A percentile compares a stretch with the other conserved stretches of the same genome.
Conservation (phyloP, 1,140 invertebrate species). For the Drosophila chauvacae region DNA sequence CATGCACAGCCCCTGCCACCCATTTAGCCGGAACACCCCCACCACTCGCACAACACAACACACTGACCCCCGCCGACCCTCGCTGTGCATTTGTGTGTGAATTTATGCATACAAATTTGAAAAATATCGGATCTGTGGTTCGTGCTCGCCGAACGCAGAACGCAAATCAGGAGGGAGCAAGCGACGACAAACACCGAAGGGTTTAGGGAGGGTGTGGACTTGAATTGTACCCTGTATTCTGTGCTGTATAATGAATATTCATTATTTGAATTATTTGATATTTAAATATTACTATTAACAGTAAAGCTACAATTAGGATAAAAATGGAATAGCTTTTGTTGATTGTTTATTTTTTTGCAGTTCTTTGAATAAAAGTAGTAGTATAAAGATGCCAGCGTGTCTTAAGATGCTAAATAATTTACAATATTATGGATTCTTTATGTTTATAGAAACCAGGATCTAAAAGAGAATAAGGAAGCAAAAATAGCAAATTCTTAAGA, state of each 20-base stretch:
- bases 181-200: constrained; percentile 19
- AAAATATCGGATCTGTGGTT: constrained; percentile 84
- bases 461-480: neutral
- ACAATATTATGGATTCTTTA: neutral
- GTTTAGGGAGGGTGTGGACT: neutral
- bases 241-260: neutral
- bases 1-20: neutral
- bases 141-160: constrained; percentile 71
- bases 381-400: neutral
- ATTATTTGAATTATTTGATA: neutral
- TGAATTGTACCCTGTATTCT: neutral
- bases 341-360: neutral
- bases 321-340: neutral
- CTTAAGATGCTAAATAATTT: neutral
- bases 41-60: constrained; percentile 7
- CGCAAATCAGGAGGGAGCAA: constrained; percentile 33
- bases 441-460: neutral
- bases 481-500: neutral
- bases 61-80: constrained; percentile 46
- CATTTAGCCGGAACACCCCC: constrained; percentile 10
- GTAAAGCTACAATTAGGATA: neutral
- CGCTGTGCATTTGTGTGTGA: constrained; percentile 63
- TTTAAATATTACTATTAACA: neutral
- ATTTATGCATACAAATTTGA: constrained; percentile 82
- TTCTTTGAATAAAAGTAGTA: neutral